Base-by-base conservation (phyloP, 2,888 invertebrate species). In the Ormyrus rosae region DNA sequence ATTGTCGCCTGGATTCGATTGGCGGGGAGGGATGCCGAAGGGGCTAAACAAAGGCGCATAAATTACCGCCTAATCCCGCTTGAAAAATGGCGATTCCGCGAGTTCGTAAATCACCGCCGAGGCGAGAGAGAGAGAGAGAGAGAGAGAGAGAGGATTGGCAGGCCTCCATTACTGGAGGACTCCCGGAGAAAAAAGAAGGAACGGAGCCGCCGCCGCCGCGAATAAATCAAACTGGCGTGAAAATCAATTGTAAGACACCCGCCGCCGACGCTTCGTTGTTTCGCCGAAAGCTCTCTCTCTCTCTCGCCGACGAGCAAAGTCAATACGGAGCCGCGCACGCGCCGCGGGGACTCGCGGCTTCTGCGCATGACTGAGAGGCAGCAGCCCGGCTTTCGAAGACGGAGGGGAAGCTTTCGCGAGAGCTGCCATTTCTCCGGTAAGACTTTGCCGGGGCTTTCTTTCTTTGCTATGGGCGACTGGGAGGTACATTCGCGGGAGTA, bases 211-310 rank as follows among this genome's bases (percentile, higher is more conserved):
- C 83, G 10, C 48, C 83, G 85, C 81, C 84, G 84, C 78, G 86
- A 86, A 88, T 88, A 88, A 89, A 89, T 89, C 89, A 88, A 86
- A 87, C 85, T 85, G 86, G 87, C 86, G 88, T 86, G 88, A 89
- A 89, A 89, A 89, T 89, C 88, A 89, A 89, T 89, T 88, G 88
- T 84, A 85, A 87, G 86, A 86, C 86, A 86, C 86, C 85, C 81
- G 83, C 82, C 83, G 70, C 81, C 73, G 83, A 82, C 84, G 83
- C 67, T 34, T 9, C 67, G 61, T 70, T 77, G 72, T 72, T 77
- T 81, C 71, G 73, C 79, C 81, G 83, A 81, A 84, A 82, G 83
- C 81, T 19, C 19, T 19, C 19, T 19, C 19, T 19, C 19, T 19
- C 19, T 19, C 19, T 19, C 19, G 19, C 19, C 19, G 19, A 53